Evolutionary conservation across 1,140 invertebrate genomes (phyloP), one percentile per base, ranked within the genome.

Genomic region (Scaptomyza hsui): DNA sequence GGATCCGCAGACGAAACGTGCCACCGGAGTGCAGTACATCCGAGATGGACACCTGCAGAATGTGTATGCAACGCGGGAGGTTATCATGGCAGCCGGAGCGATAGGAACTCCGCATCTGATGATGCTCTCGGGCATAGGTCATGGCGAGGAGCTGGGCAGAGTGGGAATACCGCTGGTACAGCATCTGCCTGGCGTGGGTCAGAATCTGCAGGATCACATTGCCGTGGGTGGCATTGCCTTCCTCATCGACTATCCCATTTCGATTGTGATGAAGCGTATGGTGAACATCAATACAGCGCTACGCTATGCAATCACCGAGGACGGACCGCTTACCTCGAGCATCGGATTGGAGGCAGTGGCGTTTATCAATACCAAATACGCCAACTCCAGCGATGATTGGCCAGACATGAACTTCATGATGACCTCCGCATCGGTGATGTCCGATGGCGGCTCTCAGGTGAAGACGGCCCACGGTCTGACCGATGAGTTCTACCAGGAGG

Each of bases 331-430:
- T 10, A 97, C 96, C 0, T 95, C 95, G 0, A 96, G 95, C 69
- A 94, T 97, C 3, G 96, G 96, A 0, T 90, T 97, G 41, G 96
- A 97, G 91, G 95, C 95, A 0, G 95, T 97, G 0, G 96, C 95
- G 0, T 97, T 97, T 79, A 96, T 97, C 41, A 94, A 95, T 0
- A 97, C 97, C 0, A 97, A 97, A 89, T 97, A 97, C 83, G 95
- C 95, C 0, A 97, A 97, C 82, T 92, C 94, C 60, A 93, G 94
- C 0, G 95, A 97, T 61, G 96, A 97, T 80, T 97, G 96, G 96
- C 97, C 97, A 0, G 97, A 98, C 79, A 97, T 97, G 56, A 96
- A 97, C 72, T 97, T 97, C 80, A 97, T 90, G 95, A 92, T 97
- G 88, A 95, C 96, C 0, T 95, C 96, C n/a, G 94, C 95, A 0